phyloP scores from a whole-genome alignment of 2,797 vertebrate genomes.

The Epinephelus coioides region DNA sequence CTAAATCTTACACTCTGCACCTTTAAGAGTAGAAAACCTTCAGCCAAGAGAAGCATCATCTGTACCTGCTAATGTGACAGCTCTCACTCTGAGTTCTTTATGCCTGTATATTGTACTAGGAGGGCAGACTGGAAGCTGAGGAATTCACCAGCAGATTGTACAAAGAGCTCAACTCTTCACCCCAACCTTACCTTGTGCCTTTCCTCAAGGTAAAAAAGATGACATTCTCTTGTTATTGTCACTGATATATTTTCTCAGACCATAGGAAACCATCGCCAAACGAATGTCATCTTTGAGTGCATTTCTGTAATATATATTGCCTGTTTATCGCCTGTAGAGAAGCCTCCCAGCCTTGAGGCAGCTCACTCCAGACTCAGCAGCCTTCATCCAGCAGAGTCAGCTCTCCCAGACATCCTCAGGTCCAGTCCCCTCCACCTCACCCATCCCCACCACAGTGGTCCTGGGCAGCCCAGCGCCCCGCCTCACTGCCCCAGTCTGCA shows the following conservation, averaged over 20 bases:
- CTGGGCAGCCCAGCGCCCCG: slow-evolving; percentile 84
- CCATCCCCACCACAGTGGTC: slow-evolving; percentile 84
- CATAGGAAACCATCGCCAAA: slow-evolving; percentile 1
- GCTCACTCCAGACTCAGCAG: slow-evolving; percentile 95
- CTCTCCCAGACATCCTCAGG: slow-evolving; percentile 80
- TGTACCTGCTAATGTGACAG: neutral
- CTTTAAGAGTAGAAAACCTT: neutral
- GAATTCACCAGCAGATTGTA: slow-evolving; percentile 98
- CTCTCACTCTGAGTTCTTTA: neutral
- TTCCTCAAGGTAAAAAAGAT: slow-evolving; percentile 93
- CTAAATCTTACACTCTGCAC: no score
- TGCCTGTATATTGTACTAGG: slow-evolving; percentile 82
- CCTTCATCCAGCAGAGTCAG: slow-evolving; percentile 99
- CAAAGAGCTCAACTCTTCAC: slow-evolving; percentile 97
- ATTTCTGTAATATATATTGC: slow-evolving; percentile 1
- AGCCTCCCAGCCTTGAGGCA: slow-evolving; percentile 98
- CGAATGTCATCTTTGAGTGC: neutral
- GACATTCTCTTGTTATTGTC: neutral
- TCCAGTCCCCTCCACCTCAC: slow-evolving; percentile 62
- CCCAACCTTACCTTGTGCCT: slow-evolving; percentile 99
- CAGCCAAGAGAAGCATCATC: neutral
- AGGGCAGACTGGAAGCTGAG: slow-evolving; percentile 96
- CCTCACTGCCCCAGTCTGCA: slow-evolving; percentile 85
- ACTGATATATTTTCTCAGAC: neutral
- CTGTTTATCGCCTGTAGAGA: slow-evolving; percentile 85